Evolutionary conservation across 2,888 invertebrate genomes (phyloP).

Genomic region (Zelleria hepariella): DNA sequence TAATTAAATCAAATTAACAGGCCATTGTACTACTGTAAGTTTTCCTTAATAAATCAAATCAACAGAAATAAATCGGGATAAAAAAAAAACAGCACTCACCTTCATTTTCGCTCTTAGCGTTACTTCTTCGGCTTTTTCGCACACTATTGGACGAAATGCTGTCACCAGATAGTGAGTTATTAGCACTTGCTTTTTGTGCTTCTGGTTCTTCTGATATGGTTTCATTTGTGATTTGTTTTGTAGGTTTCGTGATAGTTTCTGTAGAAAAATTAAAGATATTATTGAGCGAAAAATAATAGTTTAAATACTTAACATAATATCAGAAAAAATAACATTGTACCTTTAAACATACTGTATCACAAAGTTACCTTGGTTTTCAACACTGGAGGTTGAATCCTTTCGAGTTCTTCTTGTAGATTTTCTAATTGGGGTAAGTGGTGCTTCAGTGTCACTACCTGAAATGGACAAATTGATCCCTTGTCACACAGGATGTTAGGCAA

Average conservation of each 20-base stretch:
- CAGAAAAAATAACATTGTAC: too few relatives aligned
- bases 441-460: slow-evolving; percentile 59
- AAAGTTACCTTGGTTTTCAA: slow-evolving; percentile 44
- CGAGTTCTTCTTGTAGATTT: slow-evolving; percentile 40
- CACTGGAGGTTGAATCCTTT: slow-evolving; percentile 47
- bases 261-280: slow-evolving; percentile 2
- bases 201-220: slow-evolving; percentile 43
- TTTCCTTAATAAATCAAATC: too few relatives aligned
- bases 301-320: too few relatives aligned
- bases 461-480: slow-evolving; percentile 9
- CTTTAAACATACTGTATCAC: neutral
- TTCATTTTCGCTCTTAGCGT: too few relatives aligned
- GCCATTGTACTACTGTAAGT: too few relatives aligned
- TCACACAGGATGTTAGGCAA: too few relatives aligned
- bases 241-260: slow-evolving; percentile 17
- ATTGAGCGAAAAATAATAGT: neutral
- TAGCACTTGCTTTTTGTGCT: slow-evolving; percentile 9
- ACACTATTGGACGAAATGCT: neutral
- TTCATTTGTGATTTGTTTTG: slow-evolving; percentile 24
- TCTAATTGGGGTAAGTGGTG: slow-evolving; percentile 38
- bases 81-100: too few relatives aligned
- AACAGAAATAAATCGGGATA: too few relatives aligned
- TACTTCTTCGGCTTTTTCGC: too few relatives aligned
- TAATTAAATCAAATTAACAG: too few relatives aligned
- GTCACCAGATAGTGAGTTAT: neutral